Base-by-base conservation (phyloP, 1,140 invertebrate species). In the Magallana ariakensis region DNA sequence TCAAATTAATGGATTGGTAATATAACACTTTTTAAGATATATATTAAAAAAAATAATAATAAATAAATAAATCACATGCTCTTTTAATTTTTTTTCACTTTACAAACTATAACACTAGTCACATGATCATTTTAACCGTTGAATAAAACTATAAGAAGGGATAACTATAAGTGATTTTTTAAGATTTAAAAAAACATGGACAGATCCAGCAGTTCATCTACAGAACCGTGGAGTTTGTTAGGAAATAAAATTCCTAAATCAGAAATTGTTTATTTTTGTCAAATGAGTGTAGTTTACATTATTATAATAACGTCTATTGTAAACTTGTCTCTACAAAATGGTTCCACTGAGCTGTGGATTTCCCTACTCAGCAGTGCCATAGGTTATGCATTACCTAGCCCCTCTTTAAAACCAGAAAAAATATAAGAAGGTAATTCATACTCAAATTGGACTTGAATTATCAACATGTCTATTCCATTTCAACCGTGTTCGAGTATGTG, bases 261-360 rank as follows among this genome's bases (percentile, higher is more conserved):
- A 13, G 87, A 88, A 84, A 85, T 88, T n/a, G 87, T 88, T 46
- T 88, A 85, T 26, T 88, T 88, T 54, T 88, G 84, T 83, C 84
- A 88, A 56, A 88, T 88, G 84, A 9, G 82, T 4, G 26, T 88
- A n/a, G 87, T 88, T 5, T 88, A 85, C 66, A 75, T 83, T 70
- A 85, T 88, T 60, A 66, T 88, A 54, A 56, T 88, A 22, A 85
- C 84, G 9, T 85, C 83, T 15, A 85, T 88, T 16, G 84, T 83
- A 13, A 88, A 88, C 54, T 26, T 88, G 55, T 86, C 87, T 19
- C 13, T 86, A 10, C 15, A 84, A 22, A 80, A 81, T 11, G 81
- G 22, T 6, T 55, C 22, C 7, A 62, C 5, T 0, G 87, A 86
- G 22, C 58, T 87, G 55, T 87, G 87, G 83, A 60, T 83, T 16